phyloP scores from a whole-genome alignment of 1,140 invertebrate genomes.

The Lutraria rhynchaena region DNA sequence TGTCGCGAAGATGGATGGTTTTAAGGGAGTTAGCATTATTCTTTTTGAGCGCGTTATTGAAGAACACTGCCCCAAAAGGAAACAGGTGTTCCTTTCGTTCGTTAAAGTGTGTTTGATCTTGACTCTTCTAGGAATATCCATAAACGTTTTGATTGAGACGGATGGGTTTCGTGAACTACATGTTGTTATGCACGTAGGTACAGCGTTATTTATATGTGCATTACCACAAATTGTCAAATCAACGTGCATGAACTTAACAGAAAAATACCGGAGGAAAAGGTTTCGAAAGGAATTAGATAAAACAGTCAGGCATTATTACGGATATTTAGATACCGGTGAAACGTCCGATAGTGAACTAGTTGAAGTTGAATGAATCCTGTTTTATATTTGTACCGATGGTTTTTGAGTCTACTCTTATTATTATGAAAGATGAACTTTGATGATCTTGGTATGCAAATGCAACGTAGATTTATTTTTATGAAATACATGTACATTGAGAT shows the following conservation, averaged over 20 bases:
- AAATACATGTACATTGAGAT: too few relatives aligned
- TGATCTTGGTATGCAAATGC: too few relatives aligned
- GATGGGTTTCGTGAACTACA: constrained; percentile 38
- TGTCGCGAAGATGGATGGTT: not conserved
- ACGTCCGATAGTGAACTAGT: too few relatives aligned
- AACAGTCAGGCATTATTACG: constrained; percentile 11
- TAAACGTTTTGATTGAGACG: constrained; percentile 19
- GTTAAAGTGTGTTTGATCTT: constrained; percentile 13
- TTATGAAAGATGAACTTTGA: too few relatives aligned
- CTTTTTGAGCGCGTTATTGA: constrained; percentile 49
- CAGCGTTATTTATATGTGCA: constrained; percentile 46
- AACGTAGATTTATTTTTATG: too few relatives aligned
- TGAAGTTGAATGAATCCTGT: too few relatives aligned
- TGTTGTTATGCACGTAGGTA: constrained; percentile 35
- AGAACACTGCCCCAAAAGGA: constrained; percentile 33
- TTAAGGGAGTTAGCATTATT: constrained; percentile 7
- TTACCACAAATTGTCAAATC: constrained; percentile 36
- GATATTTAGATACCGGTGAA: constrained; percentile 12
- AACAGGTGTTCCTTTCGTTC: constrained; percentile 30
- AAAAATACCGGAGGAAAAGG: not conserved
- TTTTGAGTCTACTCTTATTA: too few relatives aligned
- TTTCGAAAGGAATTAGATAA: not conserved
- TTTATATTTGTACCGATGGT: too few relatives aligned
- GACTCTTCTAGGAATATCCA: not conserved
- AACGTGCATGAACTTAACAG: not conserved